Base-by-base conservation (phyloP, 2,113 vertebrate genomes). In the Otolemur garnettii region DNA sequence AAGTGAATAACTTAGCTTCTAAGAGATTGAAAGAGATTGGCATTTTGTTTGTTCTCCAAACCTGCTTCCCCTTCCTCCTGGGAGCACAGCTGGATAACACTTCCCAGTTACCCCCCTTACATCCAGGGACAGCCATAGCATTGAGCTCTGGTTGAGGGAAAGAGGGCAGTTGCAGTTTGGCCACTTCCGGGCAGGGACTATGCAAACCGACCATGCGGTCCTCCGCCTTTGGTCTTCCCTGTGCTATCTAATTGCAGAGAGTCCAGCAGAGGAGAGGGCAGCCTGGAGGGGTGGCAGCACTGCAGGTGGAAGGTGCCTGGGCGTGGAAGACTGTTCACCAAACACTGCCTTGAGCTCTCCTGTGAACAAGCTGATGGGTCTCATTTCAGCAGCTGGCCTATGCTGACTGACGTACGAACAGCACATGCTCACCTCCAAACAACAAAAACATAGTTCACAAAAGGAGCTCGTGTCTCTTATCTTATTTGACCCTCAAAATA, bases 11-110 rank as follows among this genome's bases (percentile, higher is more conserved):
- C 33, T 60, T 50, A 9, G 53, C 92, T 74, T 57, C 71, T 55
- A 2, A 38, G 38, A 38, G 38, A n/a, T n/a, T 0, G 0, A 19
- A 0, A 35, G 69, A 90, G 18, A n/a, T 2, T 26, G 21, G 18
- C 15, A 30, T 69, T 17, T 7, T 4, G 26, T 17, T 9, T 4
- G 26, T 24, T 91, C 35, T 33, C 66, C 38, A 85, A 83, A 22
- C 35, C 50, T 53, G 28, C 42, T 81, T 78, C 57, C 7, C 11
- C 2, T 53, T 42, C n/a, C 8, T 57, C 18, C 28, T 85, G 55
- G 60, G 15, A 87, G 71, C 30, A 71, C 5, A 33, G 75, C 17
- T 83, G 22, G 24, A 13, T 83, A 35, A 30, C 28, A 15, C 9
- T 33, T 87, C 30, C 68, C 22, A 38, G 64, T 2, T 8, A 28